Evolutionary conservation across 2,113 vertebrate species (phyloP).

Genomic region (Axis porcinus): DNA sequence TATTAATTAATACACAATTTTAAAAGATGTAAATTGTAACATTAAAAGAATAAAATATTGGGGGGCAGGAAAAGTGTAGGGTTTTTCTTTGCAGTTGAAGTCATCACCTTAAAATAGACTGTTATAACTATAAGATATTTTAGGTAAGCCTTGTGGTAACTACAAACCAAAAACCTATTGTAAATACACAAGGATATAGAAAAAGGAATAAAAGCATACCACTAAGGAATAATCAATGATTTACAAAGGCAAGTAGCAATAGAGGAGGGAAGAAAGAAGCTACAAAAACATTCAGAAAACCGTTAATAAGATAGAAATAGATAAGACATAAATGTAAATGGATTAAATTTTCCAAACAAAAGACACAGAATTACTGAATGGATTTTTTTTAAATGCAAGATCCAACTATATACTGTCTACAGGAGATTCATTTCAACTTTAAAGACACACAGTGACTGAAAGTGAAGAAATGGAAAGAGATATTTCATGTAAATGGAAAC

Average conservation of each 20-base stretch:
- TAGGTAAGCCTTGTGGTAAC: neutral
- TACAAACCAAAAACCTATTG: neutral
- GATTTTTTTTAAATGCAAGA: neutral
- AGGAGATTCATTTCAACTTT: neutral
- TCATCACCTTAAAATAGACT: neutral
- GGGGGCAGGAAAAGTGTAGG: neutral
- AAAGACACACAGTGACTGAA: neutral
- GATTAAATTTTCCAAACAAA: neutral
- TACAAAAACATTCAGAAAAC: neutral
- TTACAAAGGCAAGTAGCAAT: neutral
- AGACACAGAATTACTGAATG: neutral
- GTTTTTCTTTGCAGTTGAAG: neutral
- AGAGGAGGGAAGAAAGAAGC: neutral
- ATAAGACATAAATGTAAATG: neutral
- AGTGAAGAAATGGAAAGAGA: neutral
- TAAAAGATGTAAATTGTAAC: neutral
- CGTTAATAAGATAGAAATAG: neutral
- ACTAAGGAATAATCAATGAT: neutral
- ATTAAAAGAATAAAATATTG: neutral
- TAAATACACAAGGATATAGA: neutral
- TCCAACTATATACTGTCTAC: neutral
- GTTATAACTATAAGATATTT: neutral
- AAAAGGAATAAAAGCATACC: neutral
- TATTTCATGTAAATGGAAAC: neutral
- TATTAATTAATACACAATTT: neutral